Conservation (phyloP, 1,140 invertebrate species). For the Sarcophaga bullata region DNA sequence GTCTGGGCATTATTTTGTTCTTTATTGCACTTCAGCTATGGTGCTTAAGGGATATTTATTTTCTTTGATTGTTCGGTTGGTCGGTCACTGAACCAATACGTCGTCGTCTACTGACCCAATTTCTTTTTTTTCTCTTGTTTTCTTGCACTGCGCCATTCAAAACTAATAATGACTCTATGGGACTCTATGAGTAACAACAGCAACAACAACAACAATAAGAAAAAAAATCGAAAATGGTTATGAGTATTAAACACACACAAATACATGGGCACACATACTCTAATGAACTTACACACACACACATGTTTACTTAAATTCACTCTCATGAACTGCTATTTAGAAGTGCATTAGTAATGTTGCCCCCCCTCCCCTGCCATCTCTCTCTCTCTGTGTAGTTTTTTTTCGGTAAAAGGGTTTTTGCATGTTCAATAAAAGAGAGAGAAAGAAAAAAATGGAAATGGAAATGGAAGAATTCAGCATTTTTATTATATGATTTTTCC, state of each 20-base stretch:
- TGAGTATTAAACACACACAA: neutral
- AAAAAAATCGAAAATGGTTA: neutral
- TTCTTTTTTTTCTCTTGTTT: neutral
- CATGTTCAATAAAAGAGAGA: neutral
- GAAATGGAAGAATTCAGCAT: neutral
- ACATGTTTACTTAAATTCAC: too few relatives aligned
- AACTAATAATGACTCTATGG: slow-evolving; percentile 5
- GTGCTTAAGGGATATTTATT: slow-evolving; percentile 21
- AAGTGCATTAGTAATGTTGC: neutral
- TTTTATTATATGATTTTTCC: neutral
- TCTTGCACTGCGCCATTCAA: neutral
- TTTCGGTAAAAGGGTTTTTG: neutral
- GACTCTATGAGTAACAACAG: too few relatives aligned
- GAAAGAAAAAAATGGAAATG: too few relatives aligned
- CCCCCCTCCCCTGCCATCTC: neutral
- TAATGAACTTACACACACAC: too few relatives aligned
- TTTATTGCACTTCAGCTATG: neutral
- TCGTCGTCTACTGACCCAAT: slow-evolving; percentile 11
- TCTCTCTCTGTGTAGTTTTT: neutral
- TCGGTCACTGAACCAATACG: slow-evolving; percentile 25
- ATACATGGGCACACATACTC: neutral
- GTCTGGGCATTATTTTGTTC: neutral
- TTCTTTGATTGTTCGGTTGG: slow-evolving; percentile 17
- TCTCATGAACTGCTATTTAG: neutral
- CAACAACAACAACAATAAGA: too few relatives aligned